phyloP scores from a whole-genome alignment of 2,888 invertebrate genomes.

The Ferrisia virgata region DNA sequence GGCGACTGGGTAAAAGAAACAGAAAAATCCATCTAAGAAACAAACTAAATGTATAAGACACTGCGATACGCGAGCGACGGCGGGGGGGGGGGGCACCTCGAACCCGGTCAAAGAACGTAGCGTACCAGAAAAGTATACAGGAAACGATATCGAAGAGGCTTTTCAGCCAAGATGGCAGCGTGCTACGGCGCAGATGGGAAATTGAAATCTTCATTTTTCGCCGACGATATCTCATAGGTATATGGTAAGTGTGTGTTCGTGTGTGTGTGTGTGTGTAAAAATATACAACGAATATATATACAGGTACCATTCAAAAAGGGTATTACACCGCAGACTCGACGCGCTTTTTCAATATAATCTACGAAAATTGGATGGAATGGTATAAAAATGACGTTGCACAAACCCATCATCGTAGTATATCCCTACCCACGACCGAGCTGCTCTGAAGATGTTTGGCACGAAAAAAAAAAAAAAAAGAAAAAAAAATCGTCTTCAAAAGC shows the following conservation, averaged over 20 bases:
- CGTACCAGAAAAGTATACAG: neutral
- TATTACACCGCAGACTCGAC: neutral
- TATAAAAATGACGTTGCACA: neutral
- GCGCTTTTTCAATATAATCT: slow-evolving; percentile 21
- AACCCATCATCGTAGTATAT: neutral
- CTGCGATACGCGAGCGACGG: too few relatives aligned
- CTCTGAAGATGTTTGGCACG: neutral
- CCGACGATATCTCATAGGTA: neutral
- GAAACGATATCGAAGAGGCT: neutral
- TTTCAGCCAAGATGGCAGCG: neutral
- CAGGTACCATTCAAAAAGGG: neutral
- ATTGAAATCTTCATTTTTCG: slow-evolving; percentile 33
- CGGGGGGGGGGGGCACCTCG: too few relatives aligned
- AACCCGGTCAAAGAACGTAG: neutral
- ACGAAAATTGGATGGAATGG: slow-evolving; percentile 16
- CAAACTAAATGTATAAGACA: slow-evolving; percentile 9
- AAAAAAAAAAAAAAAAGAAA: too few relatives aligned
- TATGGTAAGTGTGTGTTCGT: too few relatives aligned
- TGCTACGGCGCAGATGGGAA: neutral
- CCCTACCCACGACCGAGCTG: too few relatives aligned
- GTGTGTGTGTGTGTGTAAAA: too few relatives aligned
- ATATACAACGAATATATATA: neutral
- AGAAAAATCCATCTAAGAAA: neutral
- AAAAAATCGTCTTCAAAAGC: neutral
- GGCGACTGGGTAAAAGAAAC: neutral